Base-by-base conservation (phyloP, 1,140 invertebrate genomes). In the Ceratosolen fusciceps region DNA sequence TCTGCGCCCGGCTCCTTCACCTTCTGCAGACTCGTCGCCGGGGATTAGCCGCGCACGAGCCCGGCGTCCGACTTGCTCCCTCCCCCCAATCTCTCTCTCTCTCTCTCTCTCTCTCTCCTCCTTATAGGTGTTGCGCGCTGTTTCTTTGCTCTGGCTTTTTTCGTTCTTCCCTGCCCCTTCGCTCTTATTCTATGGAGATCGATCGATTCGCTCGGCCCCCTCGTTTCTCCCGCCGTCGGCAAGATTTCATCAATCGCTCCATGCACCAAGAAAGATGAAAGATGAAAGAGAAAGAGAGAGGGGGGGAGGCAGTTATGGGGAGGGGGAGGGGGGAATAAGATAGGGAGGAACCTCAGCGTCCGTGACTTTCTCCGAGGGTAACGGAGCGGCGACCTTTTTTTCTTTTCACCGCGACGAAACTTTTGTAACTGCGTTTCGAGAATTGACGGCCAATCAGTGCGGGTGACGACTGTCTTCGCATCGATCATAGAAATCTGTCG, bases 1-100 rank as follows among this genome's bases (percentile, higher is more conserved):
- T 34, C 62, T 34, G 75, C 49, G 31, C 49, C 60, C 74, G 37
- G 14, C 37, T 74, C 24, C 21, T 52, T 76, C 39, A 39, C 65
- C 65, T 70, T 70, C 12, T 37, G 56, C 56, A 34, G 37, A 34
- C 58, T 62, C 73, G 67, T 70, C 67, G 67, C 39, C 67, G 37
- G 39, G 37, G 67, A 70, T 43, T 43, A 47, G 21, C 34, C 10
- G 39, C 24, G n/a, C 67, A 49, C 67, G 39, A 43, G 37, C 14
- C 67, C 67, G 67, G 24, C 67, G 39, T 19, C 9, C 67, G 37
- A 49, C n/a, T 56, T 21, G 3, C 52, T 21, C 19, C 21, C 29
- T 67, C 43, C 19, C 21, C 19, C 39, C 34, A 2, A 2, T 34
- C 37, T 68, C 37, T 21, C 37, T 71, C 43, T 71, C 47, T 58